phyloP scores from a whole-genome alignment of 2,888 invertebrate genomes.

The Eilema sororculum region DNA sequence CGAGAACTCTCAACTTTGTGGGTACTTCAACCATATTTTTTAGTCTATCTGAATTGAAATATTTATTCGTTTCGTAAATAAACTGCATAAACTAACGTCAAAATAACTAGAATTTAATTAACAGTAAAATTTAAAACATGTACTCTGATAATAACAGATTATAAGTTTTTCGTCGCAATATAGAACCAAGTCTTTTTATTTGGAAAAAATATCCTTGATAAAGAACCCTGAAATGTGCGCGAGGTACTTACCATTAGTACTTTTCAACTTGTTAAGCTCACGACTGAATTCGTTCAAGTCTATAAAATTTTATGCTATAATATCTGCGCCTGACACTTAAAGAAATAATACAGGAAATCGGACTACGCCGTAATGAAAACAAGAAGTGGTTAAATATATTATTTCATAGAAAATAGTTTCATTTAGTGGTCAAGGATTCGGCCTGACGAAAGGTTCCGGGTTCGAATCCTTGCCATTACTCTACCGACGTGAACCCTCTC shows the following conservation, averaged over 20 bases:
- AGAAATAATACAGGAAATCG: conserved; percentile 32
- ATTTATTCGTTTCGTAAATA: conserved; percentile 30
- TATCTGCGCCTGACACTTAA: conserved; percentile 51
- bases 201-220: conserved; percentile 14
- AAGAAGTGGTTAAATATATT: conserved; percentile 23
- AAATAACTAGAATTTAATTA: neutral
- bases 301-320: conserved; percentile 58
- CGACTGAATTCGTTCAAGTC: conserved; percentile 47
- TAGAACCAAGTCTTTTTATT: no score
- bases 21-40: conserved; percentile 47
- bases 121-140: neutral
- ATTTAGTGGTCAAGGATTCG: no score
- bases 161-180: no score
- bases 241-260: conserved; percentile 45
- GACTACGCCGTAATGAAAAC: conserved; percentile 35
- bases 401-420: neutral
- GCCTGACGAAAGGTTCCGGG: no score
- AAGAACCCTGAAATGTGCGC: conserved; percentile 34
- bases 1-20: conserved; percentile 53
- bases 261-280: conserved; percentile 41
- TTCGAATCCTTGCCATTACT: no score
- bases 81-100: neutral
- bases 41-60: conserved; percentile 47
- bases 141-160: no score
- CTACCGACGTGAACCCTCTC: no score